Conservation (phyloP, 1,140 invertebrate genomes). For the Sweltsa coloradensis region DNA sequence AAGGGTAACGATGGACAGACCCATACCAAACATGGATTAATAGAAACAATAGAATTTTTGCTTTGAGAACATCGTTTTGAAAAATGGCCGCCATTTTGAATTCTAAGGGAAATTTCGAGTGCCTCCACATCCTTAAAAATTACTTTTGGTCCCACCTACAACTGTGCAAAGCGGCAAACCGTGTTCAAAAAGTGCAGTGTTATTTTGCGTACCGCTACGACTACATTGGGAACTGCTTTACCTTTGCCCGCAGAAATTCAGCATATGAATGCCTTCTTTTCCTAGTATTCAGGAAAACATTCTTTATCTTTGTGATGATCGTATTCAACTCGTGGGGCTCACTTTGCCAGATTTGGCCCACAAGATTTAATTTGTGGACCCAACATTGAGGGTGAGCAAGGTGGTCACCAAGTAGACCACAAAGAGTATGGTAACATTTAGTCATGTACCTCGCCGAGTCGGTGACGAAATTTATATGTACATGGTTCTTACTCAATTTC, state of each 20-base stretch:
- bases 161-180: no score
- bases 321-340: not conserved
- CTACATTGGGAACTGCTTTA: not conserved
- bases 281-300: not conserved
- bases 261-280: constrained; percentile 2
- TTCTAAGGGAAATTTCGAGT: no score
- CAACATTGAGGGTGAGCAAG: not conserved
- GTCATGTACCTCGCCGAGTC: not conserved
- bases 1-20: no score
- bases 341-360: not conserved
- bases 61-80: no score
- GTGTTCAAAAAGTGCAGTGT: no score
- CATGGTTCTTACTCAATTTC: not conserved
- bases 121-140: no score
- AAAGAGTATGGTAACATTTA: not conserved
- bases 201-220: no score
- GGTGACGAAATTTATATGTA: not conserved
- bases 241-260: not conserved
- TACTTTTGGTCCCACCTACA: no score
- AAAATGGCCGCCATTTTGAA: no score
- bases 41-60: no score
- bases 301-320: not conserved
- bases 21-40: no score
- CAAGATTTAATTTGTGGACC: constrained; percentile 2
- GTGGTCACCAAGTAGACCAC: constrained; percentile 1